Evolutionary conservation across 1,140 invertebrate species (phyloP).

Genomic region (Phocides pigmalion): DNA sequence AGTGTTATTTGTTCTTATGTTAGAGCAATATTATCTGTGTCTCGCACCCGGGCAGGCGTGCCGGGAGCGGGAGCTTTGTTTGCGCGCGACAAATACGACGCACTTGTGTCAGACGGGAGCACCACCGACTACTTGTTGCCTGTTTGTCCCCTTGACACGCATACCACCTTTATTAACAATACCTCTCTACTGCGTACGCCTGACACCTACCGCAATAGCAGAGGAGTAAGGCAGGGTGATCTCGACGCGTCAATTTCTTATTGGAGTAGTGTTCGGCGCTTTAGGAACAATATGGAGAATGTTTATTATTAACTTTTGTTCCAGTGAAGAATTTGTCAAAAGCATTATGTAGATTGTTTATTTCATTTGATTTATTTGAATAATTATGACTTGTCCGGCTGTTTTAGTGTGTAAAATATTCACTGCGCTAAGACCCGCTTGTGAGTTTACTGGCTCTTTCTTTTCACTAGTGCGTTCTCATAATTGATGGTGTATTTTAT

Average conservation of each 20-base stretch:
- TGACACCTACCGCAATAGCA: conserved; percentile 15
- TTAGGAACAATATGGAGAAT: too few relatives aligned
- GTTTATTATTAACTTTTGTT: too few relatives aligned
- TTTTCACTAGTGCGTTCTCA: too few relatives aligned
- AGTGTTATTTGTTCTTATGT: conserved; percentile 46
- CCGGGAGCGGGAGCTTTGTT: conserved; percentile 58
- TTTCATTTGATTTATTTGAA: too few relatives aligned
- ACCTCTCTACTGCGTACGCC: conserved; percentile 33
- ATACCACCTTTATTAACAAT: conserved; percentile 64
- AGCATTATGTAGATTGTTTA: too few relatives aligned
- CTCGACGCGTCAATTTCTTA: background rate
- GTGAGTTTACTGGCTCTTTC: too few relatives aligned
- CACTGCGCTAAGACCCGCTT: too few relatives aligned
- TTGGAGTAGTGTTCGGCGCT: too few relatives aligned
- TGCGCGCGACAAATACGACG: conserved; percentile 67
- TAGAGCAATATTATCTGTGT: conserved; percentile 58
- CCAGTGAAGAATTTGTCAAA: too few relatives aligned
- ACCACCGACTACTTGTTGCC: conserved; percentile 45
- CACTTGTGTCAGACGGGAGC: conserved; percentile 65
- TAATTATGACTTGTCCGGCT: too few relatives aligned
- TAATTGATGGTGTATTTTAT: too few relatives aligned
- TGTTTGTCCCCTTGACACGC: conserved; percentile 72
- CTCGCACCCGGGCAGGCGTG: conserved; percentile 52
- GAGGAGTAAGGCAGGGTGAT: background rate
- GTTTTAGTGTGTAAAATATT: too few relatives aligned